Base-by-base conservation (phyloP, 2,888 invertebrate genomes). In the Netelia inedita region DNA sequence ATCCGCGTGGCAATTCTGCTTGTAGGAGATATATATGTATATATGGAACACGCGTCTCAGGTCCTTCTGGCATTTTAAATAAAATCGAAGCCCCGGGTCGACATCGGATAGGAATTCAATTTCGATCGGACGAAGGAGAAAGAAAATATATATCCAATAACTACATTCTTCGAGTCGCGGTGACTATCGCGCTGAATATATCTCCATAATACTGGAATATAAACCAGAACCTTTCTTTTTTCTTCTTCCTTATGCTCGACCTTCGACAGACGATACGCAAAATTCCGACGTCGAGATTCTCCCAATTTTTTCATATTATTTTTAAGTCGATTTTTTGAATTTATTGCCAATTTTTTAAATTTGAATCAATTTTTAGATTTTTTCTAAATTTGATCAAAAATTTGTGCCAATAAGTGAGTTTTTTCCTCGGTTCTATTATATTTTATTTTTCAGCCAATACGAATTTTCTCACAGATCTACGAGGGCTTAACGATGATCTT, bases 81-180 rank as follows among this genome's bases (percentile, higher is more conserved):
- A 89, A 90, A 91, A 91, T 89, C 88, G 87, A 90, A 87, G 86
- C 79, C 65, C 50, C 57, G 73, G 86, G 85, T 87, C 84, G 83
- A 87, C 87, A 88, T 85, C 86, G 86, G 87, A 63, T 85, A 78
- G 90, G 92, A 93, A 93, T 93, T 92, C 90, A 92, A 93, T 92
- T 92, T 90, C 85, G 89, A 91, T 91, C 90, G 86, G 50, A 74
- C 73, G 59, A 76, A 78, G 85, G 91, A 90, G 76, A 69, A 63
- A 80, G 69, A 23, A 71, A 65, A 46, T 74, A 71, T 89, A 92
- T 92, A 92, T 92, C 91, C 92, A 93, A 93, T 92, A 92, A 91
- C 91, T 90, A 89, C 91, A 92, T 93, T 92, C 92, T 91, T 89
- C 80, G 66, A 71, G 69, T 55, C 57, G 53, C 10, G 68, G 86